Conservation (phyloP, 2,113 vertebrate genomes). For the Danionella cerebrum region DNA sequence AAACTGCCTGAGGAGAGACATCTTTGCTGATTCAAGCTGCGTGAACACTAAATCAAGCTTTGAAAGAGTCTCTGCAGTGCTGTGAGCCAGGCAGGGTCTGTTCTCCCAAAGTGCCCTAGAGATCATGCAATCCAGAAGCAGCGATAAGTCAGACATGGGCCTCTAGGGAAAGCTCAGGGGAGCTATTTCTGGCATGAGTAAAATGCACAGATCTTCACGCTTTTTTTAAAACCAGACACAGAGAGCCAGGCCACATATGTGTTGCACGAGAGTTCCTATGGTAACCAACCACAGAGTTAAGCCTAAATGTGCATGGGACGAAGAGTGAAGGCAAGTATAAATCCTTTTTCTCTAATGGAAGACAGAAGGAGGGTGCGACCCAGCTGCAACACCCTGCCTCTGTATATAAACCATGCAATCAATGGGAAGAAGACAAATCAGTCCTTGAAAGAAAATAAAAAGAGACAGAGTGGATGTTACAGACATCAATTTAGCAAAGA, state of each 20-base stretch:
- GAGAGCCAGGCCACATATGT: conserved; percentile 12
- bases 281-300: conserved; percentile 28
- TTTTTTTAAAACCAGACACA: conserved; percentile 9
- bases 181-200: conserved; percentile 28
- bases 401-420: conserved; percentile 4
- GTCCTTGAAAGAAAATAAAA: background rate
- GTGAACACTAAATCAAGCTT: background rate
- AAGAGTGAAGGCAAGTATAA: background rate
- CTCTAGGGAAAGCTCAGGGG: conserved; percentile 15
- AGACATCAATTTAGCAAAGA: background rate
- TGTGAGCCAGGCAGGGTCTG: background rate
- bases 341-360: conserved; percentile 5
- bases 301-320: background rate
- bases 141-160: conserved; percentile 21
- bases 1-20: background rate
- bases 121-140: conserved; percentile 9
- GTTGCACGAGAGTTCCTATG: conserved; percentile 34
- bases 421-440: background rate
- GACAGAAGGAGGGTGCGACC: conserved; percentile 26
- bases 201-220: conserved; percentile 11
- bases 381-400: conserved; percentile 2
- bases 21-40: background rate
- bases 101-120: conserved; percentile 1
- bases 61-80: background rate
- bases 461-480: background rate